These are phyloP conservation scores for Alsophila aescularia DNA, from an alignment of 2,888 invertebrate genomes.

Conservation along the genomic window DNA sequence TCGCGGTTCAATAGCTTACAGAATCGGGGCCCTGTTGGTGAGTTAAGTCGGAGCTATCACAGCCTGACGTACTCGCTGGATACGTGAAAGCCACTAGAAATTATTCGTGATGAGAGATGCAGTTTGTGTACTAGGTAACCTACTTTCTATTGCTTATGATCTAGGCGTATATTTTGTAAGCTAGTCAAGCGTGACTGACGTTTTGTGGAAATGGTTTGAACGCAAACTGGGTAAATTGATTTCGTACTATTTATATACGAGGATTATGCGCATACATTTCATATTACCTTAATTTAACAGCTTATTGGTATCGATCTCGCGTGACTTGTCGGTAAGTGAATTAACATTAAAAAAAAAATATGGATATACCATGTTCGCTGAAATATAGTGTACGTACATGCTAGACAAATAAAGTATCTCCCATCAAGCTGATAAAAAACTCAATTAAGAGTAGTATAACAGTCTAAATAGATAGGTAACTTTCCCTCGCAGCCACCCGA, in stretches of 20 bases:
- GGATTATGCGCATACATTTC: slow-evolving; percentile 1
- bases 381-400: no score
- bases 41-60: background rate
- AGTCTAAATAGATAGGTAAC: no score
- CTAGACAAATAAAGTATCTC: no score
- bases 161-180: no score
- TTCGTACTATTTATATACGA: background rate
- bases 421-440: no score
- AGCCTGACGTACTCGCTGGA: background rate
- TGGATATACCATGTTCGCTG: no score
- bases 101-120: background rate
- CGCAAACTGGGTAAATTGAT: background rate
- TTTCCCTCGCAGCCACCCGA: no score
- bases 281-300: background rate
- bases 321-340: background rate
- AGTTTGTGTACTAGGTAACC: background rate
- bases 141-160: background rate
- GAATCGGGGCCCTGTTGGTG: no score
- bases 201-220: background rate
- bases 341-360: background rate
- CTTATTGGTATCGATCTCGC: background rate
- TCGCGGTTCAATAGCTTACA: no score
- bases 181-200: background rate
- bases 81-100: background rate
- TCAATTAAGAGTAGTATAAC: no score